A percentile compares a stretch with the other conserved stretches of the same genome.
Conservation (phyloP, 2,888 invertebrate genomes). For the Scaptomyza parva region DNA sequence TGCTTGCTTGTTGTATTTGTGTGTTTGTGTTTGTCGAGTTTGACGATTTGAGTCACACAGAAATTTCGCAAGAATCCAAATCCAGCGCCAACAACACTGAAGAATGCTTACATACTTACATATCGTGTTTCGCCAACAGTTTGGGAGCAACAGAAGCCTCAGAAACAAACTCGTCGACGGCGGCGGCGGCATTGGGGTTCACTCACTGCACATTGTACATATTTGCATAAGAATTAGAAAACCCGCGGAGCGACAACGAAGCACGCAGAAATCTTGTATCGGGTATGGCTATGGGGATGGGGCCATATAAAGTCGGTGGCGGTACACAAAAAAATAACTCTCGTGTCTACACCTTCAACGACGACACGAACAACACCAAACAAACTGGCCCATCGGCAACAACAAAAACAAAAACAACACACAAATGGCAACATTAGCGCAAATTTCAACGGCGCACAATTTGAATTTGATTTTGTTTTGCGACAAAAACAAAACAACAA, state of each 20-base stretch:
- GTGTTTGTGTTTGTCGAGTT: slow-evolving; percentile 33
- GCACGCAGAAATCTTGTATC: slow-evolving; percentile 63
- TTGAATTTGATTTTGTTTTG: slow-evolving; percentile 76
- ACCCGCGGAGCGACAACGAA: slow-evolving; percentile 55
- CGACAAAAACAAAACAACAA: slow-evolving; percentile 41
- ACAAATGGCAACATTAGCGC: slow-evolving; percentile 80
- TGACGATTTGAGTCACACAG: slow-evolving; percentile 63
- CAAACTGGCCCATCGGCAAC: slow-evolving; percentile 71
- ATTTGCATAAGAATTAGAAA: slow-evolving; percentile 81
- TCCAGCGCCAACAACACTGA: slow-evolving; percentile 1
- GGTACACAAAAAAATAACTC: slow-evolving; percentile 75
- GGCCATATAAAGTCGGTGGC: slow-evolving; percentile 65
- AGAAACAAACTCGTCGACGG: slow-evolving; percentile 28
- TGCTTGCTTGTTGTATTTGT: slow-evolving; percentile 6
- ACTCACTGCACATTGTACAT: slow-evolving; percentile 48
- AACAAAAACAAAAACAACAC: slow-evolving; percentile 53
- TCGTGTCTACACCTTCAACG: slow-evolving; percentile 66
- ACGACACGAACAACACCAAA: slow-evolving; percentile 58
- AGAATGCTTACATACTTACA: slow-evolving; percentile 19
- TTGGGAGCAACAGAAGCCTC: slow-evolving; percentile 58
- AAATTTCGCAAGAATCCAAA: slow-evolving; percentile 61
- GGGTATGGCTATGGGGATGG: slow-evolving; percentile 28
- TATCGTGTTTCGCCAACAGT: slow-evolving; percentile 61
- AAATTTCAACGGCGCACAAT: slow-evolving; percentile 77
- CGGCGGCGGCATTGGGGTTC: slow-evolving; percentile 28